Percentiles rank a stretch among this genome's conserved stretches.
These are phyloP conservation scores for Cerastis leucographa DNA, from an alignment of 2,888 invertebrate genomes.

Conservation along the genomic window DNA sequence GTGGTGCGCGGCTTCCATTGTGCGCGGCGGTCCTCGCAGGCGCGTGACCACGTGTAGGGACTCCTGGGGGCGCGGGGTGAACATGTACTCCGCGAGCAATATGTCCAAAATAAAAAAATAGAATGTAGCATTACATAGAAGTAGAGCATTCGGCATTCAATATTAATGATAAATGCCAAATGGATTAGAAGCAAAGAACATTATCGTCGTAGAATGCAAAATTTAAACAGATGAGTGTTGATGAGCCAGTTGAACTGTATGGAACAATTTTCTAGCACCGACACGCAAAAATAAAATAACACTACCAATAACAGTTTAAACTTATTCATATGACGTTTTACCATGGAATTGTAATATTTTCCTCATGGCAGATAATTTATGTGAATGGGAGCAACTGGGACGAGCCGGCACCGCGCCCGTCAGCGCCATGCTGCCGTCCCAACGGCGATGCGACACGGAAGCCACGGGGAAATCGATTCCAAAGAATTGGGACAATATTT, in stretches of 20 bases:
- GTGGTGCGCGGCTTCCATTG: slow-evolving; percentile 31
- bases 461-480: slow-evolving; percentile 78
- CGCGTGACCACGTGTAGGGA: slow-evolving; percentile 39
- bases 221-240: neutral
- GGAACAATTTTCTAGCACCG: slow-evolving; percentile 4
- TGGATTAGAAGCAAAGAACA: neutral
- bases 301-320: slow-evolving; percentile 40
- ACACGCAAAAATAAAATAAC: slow-evolving; percentile 26
- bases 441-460: slow-evolving; percentile 71
- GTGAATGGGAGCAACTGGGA: slow-evolving; percentile 56
- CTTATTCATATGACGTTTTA: slow-evolving; percentile 44
- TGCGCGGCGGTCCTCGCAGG: slow-evolving; percentile 3
- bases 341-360: slow-evolving; percentile 54
- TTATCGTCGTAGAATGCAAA: slow-evolving; percentile 2
- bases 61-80: neutral
- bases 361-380: slow-evolving; percentile 54
- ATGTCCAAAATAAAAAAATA: slow-evolving; percentile 14
- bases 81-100: slow-evolving; percentile 20
- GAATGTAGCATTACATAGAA: slow-evolving; percentile 1
- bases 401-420: slow-evolving; percentile 66
- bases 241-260: neutral
- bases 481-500: slow-evolving; percentile 74
- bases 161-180: neutral
- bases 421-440: slow-evolving; percentile 25
- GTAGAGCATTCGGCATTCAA: neutral